Conservation (phyloP, 2,888 invertebrate species). For the Flexamia atlantica region DNA sequence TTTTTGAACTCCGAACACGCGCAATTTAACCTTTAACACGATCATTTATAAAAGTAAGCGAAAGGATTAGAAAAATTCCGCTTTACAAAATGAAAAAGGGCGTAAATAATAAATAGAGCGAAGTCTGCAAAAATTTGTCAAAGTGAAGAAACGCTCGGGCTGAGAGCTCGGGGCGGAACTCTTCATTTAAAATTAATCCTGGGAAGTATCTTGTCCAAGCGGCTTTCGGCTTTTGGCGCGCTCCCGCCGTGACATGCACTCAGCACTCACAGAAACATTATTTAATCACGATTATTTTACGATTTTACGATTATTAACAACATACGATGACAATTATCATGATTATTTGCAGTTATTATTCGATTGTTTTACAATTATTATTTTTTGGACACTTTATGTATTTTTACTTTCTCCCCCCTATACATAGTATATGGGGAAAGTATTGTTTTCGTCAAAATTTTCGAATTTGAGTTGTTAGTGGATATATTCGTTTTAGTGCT, state of each 20-base stretch:
- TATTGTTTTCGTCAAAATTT: too few species aligned
- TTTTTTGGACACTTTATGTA: too few species aligned
- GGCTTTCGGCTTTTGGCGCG: neutral
- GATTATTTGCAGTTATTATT: too few species aligned
- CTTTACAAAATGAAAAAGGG: constrained; percentile 45
- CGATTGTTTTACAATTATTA: too few species aligned
- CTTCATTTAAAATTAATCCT: constrained; percentile 54
- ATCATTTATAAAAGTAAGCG: constrained; percentile 15
- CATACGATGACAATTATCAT: too few species aligned
- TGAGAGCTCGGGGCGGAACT: constrained; percentile 49
- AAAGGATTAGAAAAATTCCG: constrained; percentile 33
- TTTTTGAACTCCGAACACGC: constrained; percentile 9
- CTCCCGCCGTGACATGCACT: neutral
- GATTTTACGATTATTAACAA: too few species aligned
- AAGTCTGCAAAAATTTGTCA: constrained; percentile 56
- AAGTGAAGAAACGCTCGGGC: constrained; percentile 47
- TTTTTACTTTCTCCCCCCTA: too few species aligned
- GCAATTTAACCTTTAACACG: constrained; percentile 19
- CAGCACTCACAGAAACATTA: too few species aligned
- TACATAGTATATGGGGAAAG: too few species aligned
- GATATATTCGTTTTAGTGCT: too few species aligned
- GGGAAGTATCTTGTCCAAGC: constrained; percentile 39
- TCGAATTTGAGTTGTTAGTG: too few species aligned
- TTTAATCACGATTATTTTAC: too few species aligned
- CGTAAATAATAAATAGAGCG: constrained; percentile 51